These are phyloP conservation scores for Eurystomus glaucurus DNA, from an alignment of 2,797 vertebrate genomes.

Conservation along the genomic window DNA sequence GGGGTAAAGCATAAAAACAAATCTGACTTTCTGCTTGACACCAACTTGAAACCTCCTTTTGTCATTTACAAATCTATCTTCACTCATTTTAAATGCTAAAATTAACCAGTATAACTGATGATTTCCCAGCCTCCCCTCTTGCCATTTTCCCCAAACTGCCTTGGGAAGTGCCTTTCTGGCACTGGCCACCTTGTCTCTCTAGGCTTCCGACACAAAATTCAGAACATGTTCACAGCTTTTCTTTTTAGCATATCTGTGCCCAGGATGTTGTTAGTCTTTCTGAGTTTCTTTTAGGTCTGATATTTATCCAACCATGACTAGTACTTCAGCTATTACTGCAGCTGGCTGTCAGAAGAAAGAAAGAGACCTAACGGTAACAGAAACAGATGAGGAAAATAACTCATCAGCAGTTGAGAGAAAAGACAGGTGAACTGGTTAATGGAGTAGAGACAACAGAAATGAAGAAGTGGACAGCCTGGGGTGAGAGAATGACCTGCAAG, in stretches of 20 bases:
- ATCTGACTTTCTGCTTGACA: not conserved
- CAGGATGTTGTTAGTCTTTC: not conserved
- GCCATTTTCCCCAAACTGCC: not conserved
- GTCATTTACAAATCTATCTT: not conserved
- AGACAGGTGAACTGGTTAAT: not conserved
- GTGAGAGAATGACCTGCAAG: not conserved
- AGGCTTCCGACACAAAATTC: not conserved
- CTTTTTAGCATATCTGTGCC: not conserved
- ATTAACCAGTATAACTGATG: not conserved
- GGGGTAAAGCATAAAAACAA: not conserved
- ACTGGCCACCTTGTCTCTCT: not conserved
- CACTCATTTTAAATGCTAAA: not conserved
- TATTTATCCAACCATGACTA: not conserved
- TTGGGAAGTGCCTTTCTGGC: not conserved
- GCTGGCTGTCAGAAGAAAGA: not conserved
- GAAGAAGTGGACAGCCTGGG: not conserved
- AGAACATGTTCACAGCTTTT: not conserved
- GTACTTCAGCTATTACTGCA: not conserved
- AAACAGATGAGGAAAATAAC: not conserved
- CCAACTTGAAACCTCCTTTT: not conserved
- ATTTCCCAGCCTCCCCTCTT: not conserved
- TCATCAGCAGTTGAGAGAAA: not conserved
- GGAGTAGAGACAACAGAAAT: not conserved
- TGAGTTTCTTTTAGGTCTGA: not conserved
- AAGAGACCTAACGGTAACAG: rapidly evolving